phyloP scores from a whole-genome alignment of 2,113 vertebrate genomes.

The Bujurquina vittata region DNA sequence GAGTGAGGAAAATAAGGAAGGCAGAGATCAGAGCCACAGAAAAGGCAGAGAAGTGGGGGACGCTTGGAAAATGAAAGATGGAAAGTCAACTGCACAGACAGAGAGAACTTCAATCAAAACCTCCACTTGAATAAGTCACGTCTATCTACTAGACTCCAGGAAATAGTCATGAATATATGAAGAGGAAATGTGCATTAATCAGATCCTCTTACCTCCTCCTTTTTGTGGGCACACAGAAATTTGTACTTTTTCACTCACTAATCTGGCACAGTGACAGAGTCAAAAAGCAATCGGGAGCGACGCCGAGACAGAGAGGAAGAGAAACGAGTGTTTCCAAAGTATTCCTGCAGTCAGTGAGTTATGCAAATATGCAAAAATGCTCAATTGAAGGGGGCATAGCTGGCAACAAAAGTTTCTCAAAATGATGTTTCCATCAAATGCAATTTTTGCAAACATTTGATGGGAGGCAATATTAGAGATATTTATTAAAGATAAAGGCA shows the following conservation, averaged over 20 bases:
- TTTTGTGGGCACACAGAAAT: conserved; percentile 42
- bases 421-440: background rate
- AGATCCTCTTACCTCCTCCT: conserved; percentile 57
- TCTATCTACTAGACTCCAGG: conserved; percentile 74
- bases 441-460: background rate
- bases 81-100: conserved; percentile 38
- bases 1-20: conserved; percentile 2
- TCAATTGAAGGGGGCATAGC: background rate
- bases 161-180: conserved; percentile 78
- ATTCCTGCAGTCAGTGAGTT: background rate
- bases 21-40: conserved; percentile 22
- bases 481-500: background rate
- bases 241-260: conserved; percentile 51
- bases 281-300: background rate
- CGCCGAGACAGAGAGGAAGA: background rate
- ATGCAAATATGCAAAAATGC: background rate
- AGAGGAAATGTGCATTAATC: conserved; percentile 68
- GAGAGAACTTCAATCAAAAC: conserved; percentile 72
- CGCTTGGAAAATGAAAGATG: conserved; percentile 42
- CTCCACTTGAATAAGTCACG: conserved; percentile 75
- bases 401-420: background rate
- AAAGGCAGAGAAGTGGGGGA: background rate
- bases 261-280: conserved; percentile 44
- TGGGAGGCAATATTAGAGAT: background rate
- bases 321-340: background rate